Evolutionary conservation across 1,140 invertebrate genomes (phyloP), one percentile per base, ranked within the genome.

Genomic region (Drosophila rhopaloa): DNA sequence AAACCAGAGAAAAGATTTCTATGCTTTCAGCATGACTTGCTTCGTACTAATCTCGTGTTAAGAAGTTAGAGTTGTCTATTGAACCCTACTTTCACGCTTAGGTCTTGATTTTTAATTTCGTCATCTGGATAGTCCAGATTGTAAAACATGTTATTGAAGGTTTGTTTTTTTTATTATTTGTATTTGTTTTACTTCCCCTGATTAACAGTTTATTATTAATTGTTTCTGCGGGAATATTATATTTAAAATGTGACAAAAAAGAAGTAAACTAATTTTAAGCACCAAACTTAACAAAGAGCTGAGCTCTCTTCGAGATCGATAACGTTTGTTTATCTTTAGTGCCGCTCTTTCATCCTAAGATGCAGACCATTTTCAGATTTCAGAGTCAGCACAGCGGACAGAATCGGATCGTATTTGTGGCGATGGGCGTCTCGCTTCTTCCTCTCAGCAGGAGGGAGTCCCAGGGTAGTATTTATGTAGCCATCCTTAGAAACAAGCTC

Each of bases 281-380:
- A 29, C 37, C 37, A 58, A 40, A 40, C 35, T 40, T 41, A 41
- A 41, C 54, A 24, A 40, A 56, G 14, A 32, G 10, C 6, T 48
- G 46, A 29, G 4, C 48, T 55, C 48, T 29, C 10, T 4, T 8
- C 8, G 5, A 38, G 11, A 19, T 38, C n/a, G 41, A 24, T 8
- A 24, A 16, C 1, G 7, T 24, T 24, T 24, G 4, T 1, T 7
- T 2, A 0, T 2, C 9, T 4, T 29, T 46, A 27, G 43, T 65
- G 72, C 11, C 72, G 67, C 57, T 91, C 79, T 14, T 76, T 76
- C 16, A 92, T 46, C 1, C 91, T 71, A 37, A 92, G 46, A 37
- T 70, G 55, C 0, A 92, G 61, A 1, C 91, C 91, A 61, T 92
- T 92, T 8, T 92, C 89, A 0, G 91, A 91, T 59, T 92, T 92